phyloP scores from a whole-genome alignment of 1,140 invertebrate genomes.

The Ceratina japonica region DNA sequence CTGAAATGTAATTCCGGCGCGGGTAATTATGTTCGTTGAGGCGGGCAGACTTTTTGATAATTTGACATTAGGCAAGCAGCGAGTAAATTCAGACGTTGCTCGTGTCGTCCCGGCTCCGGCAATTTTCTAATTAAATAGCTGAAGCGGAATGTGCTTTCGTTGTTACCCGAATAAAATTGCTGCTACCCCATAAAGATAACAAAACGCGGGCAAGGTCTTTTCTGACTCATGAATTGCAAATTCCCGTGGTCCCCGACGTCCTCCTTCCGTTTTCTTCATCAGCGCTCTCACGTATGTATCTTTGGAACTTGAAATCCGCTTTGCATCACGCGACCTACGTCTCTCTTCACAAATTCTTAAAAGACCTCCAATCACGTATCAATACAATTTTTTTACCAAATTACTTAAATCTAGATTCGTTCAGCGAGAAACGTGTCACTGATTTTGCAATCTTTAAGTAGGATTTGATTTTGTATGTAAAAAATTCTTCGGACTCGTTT shows the following conservation, averaged over 20 bases:
- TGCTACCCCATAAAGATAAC: slow-evolving; percentile 48
- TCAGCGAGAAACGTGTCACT: too few relatives aligned
- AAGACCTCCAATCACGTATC: too few relatives aligned
- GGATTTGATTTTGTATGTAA: too few relatives aligned
- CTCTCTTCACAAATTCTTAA: background rate
- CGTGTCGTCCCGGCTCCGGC: background rate
- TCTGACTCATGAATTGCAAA: slow-evolving; percentile 51
- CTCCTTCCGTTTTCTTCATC: slow-evolving; percentile 34
- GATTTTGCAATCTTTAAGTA: too few relatives aligned
- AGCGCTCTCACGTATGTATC: background rate
- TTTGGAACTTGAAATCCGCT: slow-evolving; percentile 24
- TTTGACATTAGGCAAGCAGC: too few relatives aligned
- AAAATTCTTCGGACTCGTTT: too few relatives aligned
- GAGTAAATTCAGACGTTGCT: too few relatives aligned
- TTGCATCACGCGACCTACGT: background rate
- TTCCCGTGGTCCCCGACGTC: slow-evolving; percentile 17
- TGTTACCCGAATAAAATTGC: slow-evolving; percentile 27
- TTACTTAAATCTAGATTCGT: background rate
- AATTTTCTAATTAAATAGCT: slow-evolving; percentile 44
- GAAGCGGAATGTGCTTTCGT: slow-evolving; percentile 46
- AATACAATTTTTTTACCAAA: background rate
- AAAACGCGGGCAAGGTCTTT: slow-evolving; percentile 31
- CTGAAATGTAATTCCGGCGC: too few relatives aligned
- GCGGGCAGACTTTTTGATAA: too few relatives aligned
- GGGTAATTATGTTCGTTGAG: too few relatives aligned